Evolutionary conservation across 2,113 vertebrate genomes (phyloP).

Genomic region (Phrynocephalus versicolor): DNA sequence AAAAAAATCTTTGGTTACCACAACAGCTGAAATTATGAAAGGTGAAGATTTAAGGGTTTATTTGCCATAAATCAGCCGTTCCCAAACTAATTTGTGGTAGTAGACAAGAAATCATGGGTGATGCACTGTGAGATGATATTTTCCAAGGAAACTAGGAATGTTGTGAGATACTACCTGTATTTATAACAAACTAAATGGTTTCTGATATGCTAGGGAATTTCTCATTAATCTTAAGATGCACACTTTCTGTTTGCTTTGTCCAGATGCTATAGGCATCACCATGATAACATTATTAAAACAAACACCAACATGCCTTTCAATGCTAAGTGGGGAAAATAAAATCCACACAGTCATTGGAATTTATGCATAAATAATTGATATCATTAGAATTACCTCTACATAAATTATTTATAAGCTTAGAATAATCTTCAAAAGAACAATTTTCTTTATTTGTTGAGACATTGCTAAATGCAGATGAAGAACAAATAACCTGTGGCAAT

Average conservation of each 20-base stretch:
- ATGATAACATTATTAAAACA: not conserved
- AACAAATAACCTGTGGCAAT: slow-evolving; percentile 63
- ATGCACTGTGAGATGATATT: not conserved
- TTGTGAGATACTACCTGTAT: too few relatives aligned
- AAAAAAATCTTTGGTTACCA: not conserved
- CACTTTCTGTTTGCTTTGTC: not conserved
- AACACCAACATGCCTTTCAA: not conserved
- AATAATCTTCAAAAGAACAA: not conserved
- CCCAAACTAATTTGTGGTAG: not conserved
- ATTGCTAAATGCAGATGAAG: slow-evolving; percentile 53
- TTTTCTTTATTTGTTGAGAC: slow-evolving; percentile 46
- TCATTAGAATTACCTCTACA: not conserved
- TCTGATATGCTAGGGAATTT: not conserved
- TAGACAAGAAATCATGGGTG: not conserved
- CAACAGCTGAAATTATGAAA: not conserved
- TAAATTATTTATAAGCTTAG: not conserved
- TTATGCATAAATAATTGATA: slow-evolving; percentile 6
- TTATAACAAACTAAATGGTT: not conserved
- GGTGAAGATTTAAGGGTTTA: not conserved
- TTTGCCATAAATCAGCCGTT: not conserved
- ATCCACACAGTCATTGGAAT: not conserved
- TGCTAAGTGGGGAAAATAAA: not conserved
- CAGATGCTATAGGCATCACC: not conserved
- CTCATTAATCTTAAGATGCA: not conserved
- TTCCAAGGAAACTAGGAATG: not conserved